Percentiles rank a stretch among this genome's conserved stretches.
These are phyloP conservation scores for Trissoscelio sp. DNA, from an alignment of 2,888 invertebrate species.

Conservation along the genomic window DNA sequence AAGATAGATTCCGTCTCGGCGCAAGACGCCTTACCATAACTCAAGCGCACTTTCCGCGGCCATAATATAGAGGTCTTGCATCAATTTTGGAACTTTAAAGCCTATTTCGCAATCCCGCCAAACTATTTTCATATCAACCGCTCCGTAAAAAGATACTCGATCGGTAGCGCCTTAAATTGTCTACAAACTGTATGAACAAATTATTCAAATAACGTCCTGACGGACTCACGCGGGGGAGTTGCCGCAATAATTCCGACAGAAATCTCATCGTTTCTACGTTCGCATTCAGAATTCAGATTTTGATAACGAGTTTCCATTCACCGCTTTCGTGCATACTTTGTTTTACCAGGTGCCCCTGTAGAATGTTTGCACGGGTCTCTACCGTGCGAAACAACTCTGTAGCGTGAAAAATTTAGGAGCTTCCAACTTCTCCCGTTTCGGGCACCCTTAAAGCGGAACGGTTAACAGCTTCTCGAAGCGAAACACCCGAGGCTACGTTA, in stretches of 20 bases:
- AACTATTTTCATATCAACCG: slow-evolving; percentile 9
- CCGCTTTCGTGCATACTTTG: slow-evolving; percentile 57
- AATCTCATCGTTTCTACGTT: slow-evolving; percentile 38
- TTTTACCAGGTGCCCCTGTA: slow-evolving; percentile 57
- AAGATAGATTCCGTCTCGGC: slow-evolving; percentile 15
- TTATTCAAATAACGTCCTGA: slow-evolving; percentile 29
- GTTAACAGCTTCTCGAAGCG: slow-evolving; percentile 59
- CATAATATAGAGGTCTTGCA: neutral
- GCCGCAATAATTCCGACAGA: slow-evolving; percentile 36
- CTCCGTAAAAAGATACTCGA: neutral
- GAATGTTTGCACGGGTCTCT: slow-evolving; percentile 74
- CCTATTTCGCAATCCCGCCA: neutral
- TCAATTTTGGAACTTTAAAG: slow-evolving; percentile 28
- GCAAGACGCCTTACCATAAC: slow-evolving; percentile 7
- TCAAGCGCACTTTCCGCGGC: slow-evolving; percentile 19
- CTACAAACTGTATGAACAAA: slow-evolving; percentile 34
- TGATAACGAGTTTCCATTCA: slow-evolving; percentile 71
- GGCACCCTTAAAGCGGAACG: slow-evolving; percentile 64
- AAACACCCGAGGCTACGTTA: slow-evolving; percentile 52
- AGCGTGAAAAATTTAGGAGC: slow-evolving; percentile 75
- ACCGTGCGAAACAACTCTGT: slow-evolving; percentile 70
- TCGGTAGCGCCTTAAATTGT: neutral
- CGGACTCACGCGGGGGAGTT: neutral
- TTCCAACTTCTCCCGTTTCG: slow-evolving; percentile 63
- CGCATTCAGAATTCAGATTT: slow-evolving; percentile 66